Evolutionary conservation across 1,140 invertebrate genomes (phyloP), one percentile per base, ranked within the genome.

Genomic region (Maniola jurtina): DNA sequence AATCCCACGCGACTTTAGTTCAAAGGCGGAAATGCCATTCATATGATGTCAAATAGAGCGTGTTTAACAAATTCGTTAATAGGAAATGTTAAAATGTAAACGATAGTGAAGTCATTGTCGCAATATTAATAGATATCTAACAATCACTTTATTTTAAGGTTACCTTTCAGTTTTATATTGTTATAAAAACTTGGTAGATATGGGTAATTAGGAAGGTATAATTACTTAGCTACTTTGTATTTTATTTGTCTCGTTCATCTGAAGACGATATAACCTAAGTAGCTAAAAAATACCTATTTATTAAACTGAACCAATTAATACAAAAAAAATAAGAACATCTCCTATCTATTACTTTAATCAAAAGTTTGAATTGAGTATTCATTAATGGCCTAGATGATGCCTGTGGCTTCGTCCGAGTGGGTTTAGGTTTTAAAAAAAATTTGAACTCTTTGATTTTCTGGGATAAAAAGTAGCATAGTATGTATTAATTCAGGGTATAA

Each of bases 21-120:
- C 61, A 45, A 58, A 55, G 54, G 25, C 64, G 64, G 64, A 65
- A 65, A 60, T 65, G 35, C 64, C 64, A 58, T 40, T 59, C 57
- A 36, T 52, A 15, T 65, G 64, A 65, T 47, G 40, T 38, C 50
- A 56, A 38, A 55, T n/a, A 55, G 33, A 55, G 16, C 25, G 15
- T 34, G 52, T 55, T 50, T 50, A 50, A 50, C 48, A 50, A 50
- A 16, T 50, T 50, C 15, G 14, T 25, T 25, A 50, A 50, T 16
- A 50, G 48, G 48, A 50, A 50, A 50, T 50, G 48, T 50, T 50
- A 50, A 50, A 50, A 16, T 50, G 48, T 50, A 16, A 13, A 25
- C 48, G 6, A 45, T 13, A 45, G 15, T 16, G 48, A 16, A 16
- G 16, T 50, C 14, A 50, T 50, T 50, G 47, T 50, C 15, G n/a